Conservation (phyloP, 2,113 vertebrate genomes). For the Malaclemys terrapin region DNA sequence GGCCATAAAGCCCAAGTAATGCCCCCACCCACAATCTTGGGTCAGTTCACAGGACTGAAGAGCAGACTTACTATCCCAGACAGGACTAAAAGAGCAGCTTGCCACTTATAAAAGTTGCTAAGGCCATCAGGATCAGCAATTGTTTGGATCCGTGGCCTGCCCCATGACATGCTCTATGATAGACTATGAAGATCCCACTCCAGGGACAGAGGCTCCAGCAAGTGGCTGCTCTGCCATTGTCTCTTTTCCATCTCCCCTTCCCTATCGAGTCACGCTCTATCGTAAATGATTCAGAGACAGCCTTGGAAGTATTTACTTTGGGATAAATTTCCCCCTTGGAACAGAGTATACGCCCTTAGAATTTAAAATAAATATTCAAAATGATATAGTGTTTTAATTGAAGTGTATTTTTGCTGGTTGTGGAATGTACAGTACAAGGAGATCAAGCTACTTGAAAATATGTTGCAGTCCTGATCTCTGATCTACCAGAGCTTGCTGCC, state of each 20-base stretch:
- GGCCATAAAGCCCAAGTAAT: accelerated
- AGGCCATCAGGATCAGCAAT: not conserved
- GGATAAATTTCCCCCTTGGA: not conserved
- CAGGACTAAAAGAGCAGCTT: not conserved
- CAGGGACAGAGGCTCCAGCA: not conserved
- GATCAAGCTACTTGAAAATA: not conserved
- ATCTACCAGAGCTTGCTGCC: not conserved
- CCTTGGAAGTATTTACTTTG: not conserved
- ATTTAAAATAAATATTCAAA: not conserved
- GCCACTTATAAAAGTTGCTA: not conserved
- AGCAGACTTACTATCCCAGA: too few relatives aligned
- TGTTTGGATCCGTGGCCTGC: not conserved
- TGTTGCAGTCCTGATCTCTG: not conserved
- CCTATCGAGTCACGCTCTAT: not conserved
- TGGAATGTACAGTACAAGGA: not conserved
- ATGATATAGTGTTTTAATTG: not conserved
- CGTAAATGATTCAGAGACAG: not conserved
- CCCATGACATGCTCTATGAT: not conserved
- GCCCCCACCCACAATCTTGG: accelerated
- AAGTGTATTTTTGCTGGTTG: not conserved
- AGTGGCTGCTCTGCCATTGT: not conserved
- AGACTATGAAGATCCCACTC: not conserved
- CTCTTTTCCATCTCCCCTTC: not conserved
- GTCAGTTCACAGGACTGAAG: not conserved
- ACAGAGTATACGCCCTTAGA: not conserved